These are phyloP conservation scores for Yponomeuta cagnagella DNA, from an alignment of 2,888 invertebrate genomes.

Conservation along the genomic window DNA sequence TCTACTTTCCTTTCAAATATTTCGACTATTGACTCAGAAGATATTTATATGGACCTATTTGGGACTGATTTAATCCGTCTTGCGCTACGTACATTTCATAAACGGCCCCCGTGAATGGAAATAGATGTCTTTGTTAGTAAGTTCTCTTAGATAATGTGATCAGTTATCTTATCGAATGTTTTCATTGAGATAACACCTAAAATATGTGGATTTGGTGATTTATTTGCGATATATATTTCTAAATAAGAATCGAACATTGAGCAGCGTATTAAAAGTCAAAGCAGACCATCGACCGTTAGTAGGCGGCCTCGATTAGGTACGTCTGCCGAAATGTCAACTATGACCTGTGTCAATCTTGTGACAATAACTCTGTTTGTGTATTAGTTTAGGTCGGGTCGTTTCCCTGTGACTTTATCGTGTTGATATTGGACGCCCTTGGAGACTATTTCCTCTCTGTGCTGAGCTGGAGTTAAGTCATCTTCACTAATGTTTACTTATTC, in stretches of 20 bases:
- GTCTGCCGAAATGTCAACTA: slow-evolving; percentile 17
- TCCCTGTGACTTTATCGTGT: slow-evolving; percentile 18
- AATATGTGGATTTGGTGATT: background rate
- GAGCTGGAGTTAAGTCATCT: background rate
- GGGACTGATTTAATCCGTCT: background rate
- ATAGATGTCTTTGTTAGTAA: background rate
- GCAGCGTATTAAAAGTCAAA: background rate
- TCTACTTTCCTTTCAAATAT: slow-evolving; percentile 24
- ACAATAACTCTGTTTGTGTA: slow-evolving; percentile 17
- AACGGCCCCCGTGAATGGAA: background rate
- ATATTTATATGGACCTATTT: background rate
- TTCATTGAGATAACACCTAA: background rate
- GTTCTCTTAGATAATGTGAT: background rate
- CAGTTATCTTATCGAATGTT: background rate
- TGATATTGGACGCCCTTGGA: background rate
- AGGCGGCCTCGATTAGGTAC: slow-evolving; percentile 17
- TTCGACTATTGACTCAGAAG: slow-evolving; percentile 10
- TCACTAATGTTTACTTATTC: background rate
- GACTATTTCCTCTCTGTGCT: slow-evolving; percentile 8
- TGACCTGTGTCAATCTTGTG: slow-evolving; percentile 15
- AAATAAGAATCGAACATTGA: too few species aligned
- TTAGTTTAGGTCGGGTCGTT: slow-evolving; percentile 25
- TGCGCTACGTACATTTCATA: background rate
- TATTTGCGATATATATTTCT: background rate
- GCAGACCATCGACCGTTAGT: slow-evolving; percentile 25